Base-by-base conservation (phyloP, 2,888 invertebrate species). In the Pheosia tremula region DNA sequence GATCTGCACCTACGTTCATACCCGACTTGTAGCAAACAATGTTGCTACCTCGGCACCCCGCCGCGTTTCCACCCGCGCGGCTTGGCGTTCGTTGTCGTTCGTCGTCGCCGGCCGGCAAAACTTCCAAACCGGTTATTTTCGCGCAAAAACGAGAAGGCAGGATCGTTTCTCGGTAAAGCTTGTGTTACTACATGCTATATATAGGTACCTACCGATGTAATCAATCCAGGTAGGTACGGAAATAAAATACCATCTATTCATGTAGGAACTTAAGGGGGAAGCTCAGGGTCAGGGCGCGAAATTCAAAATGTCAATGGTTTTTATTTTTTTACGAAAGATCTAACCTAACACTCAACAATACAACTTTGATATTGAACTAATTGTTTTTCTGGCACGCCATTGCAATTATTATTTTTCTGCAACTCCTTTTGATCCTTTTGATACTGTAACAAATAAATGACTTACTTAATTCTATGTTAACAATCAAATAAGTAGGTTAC, bases 111-210 rank as follows among this genome's bases (percentile, higher is more conserved):
- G 74, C 78, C 77, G 78, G 80, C 81, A 80, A 86, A 86, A 82
- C 83, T 81, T 76, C 60, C 39, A 38, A 87, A 90, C 90, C 82
- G 83, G 91, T 91, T 90, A 74, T 80, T 90, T 92, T 91, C 93
- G 92, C 92, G 92, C 89, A 92, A 92, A 92, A 91, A 91, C 84
- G 73, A 80, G 78, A 80, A 83, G 79, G 79, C 81, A 78, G 81
- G 82, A 82, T 83, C 77, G 80, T 78, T 80, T 74, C 71, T 73
- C 71, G 68, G 65, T 61, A 60, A 67, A 81, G 81, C 80, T 77
- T 74, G 81, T 84, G 81, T 84, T 81, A 75, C 61, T 66, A 72
- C 69, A 13, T 41, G 11, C 6, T 49, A 4, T n/a, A 49, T n/a
- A 6, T 49, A 13, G 3, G 24, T 68, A 68, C 74, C 67, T 67